These are phyloP conservation scores for Trachelus iudaicus DNA, from an alignment of 2,888 invertebrate species.

Conservation along the genomic window DNA sequence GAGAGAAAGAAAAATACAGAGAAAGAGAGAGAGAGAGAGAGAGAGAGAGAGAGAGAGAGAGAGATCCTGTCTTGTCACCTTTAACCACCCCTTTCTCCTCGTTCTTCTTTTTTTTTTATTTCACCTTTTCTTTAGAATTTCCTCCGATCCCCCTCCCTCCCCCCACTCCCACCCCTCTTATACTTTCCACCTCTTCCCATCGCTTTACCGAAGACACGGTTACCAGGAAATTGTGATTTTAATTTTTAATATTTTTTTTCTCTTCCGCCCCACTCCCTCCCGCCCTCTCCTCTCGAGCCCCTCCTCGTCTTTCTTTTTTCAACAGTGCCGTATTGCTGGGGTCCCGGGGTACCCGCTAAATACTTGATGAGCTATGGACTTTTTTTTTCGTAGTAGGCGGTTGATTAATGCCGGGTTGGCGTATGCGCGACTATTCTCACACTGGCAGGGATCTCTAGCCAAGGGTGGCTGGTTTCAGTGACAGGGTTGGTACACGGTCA, in stretches of 20 bases:
- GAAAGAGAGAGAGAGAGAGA: too few species aligned
- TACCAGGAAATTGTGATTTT: constrained; percentile 50
- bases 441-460: background rate
- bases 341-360: constrained; percentile 25
- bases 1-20: background rate
- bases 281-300: constrained; percentile 62
- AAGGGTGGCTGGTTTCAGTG: background rate
- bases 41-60: background rate
- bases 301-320: constrained; percentile 44
- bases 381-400: constrained; percentile 35
- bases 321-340: background rate
- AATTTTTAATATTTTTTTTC: constrained; percentile 51
- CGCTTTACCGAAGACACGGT: constrained; percentile 25
- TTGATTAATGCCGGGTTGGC: constrained; percentile 42
- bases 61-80: background rate
- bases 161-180: background rate
- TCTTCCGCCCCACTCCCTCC: constrained; percentile 29
- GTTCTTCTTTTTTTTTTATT: background rate
- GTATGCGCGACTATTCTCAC: constrained; percentile 22
- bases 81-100: background rate
- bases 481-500: background rate
- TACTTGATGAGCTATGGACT: constrained; percentile 44
- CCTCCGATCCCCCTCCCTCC: background rate
- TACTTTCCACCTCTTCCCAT: constrained; percentile 11
- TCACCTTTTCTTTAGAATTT: background rate